These are phyloP conservation scores for Lycia hirtaria DNA, from an alignment of 2,888 invertebrate species.

Conservation along the genomic window DNA sequence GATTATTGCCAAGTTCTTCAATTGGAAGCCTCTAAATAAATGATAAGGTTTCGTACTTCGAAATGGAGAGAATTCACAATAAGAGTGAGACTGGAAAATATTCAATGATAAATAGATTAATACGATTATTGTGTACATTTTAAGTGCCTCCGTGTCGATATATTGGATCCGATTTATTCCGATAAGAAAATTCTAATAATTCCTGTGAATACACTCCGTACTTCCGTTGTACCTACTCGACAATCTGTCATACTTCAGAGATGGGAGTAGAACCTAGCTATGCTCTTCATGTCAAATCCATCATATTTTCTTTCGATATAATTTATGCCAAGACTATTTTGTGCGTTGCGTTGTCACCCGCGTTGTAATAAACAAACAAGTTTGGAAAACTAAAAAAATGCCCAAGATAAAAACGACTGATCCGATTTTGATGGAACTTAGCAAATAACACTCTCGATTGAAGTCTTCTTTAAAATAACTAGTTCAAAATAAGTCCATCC, in stretches of 20 bases:
- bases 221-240: too few relatives aligned
- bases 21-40: slow-evolving; percentile 42
- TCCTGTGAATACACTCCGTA: too few relatives aligned
- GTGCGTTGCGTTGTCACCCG: too few relatives aligned
- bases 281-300: too few relatives aligned
- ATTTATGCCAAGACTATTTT: too few relatives aligned
- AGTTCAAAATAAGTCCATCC: too few relatives aligned
- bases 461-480: not conserved
- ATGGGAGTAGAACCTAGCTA: not conserved
- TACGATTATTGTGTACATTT: slow-evolving; percentile 3
- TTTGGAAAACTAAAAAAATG: too few relatives aligned
- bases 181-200: too few relatives aligned
- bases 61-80: slow-evolving; percentile 16
- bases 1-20: slow-evolving; percentile 46
- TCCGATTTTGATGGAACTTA: too few relatives aligned
- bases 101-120: slow-evolving; percentile 9
- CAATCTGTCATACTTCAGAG: not conserved
- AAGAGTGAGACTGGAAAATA: slow-evolving; percentile 9
- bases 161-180: slow-evolving; percentile 1
- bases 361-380: too few relatives aligned
- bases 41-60: slow-evolving; percentile 35
- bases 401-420: too few relatives aligned
- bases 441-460: not conserved
- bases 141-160: not conserved
- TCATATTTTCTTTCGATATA: too few relatives aligned